Conservation (phyloP, 2,888 invertebrate species). For the Rhaphigaster nebulosa region DNA sequence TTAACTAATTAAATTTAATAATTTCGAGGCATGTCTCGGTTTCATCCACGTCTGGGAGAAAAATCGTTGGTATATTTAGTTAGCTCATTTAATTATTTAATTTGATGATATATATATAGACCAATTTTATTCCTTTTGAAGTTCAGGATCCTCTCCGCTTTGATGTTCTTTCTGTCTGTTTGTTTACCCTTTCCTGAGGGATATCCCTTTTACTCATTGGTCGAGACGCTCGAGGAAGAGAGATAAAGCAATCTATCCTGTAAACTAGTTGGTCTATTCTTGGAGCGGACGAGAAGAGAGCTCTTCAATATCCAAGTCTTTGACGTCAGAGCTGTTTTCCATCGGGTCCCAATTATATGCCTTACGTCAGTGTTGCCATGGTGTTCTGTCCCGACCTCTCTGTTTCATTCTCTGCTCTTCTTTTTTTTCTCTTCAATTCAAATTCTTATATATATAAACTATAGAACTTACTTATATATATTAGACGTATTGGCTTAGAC, state of each 20-base stretch:
- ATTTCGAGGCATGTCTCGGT: too few species aligned
- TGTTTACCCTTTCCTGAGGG: background rate
- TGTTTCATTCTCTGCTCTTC: background rate
- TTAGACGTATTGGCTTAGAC: too few species aligned
- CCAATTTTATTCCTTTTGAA: background rate
- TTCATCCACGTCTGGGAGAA: too few species aligned
- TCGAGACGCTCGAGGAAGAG: background rate
- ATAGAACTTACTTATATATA: too few species aligned
- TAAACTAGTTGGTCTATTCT: background rate
- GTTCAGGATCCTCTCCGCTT: background rate
- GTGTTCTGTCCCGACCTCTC: background rate
- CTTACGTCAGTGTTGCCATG: constrained; percentile 41
- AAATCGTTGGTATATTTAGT: too few species aligned
- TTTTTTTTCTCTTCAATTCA: background rate
- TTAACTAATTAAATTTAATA: too few species aligned
- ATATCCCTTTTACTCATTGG: background rate
- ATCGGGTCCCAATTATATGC: constrained; percentile 22
- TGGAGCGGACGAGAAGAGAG: background rate
- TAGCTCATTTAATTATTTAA: background rate
- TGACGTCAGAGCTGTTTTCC: constrained; percentile 28
- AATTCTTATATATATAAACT: too few species aligned
- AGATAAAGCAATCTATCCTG: background rate
- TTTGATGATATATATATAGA: background rate
- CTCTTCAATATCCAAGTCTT: background rate
- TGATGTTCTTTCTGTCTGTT: background rate